Conservation (phyloP, 2,113 vertebrate genomes). For the Hydropotes inermis region DNA sequence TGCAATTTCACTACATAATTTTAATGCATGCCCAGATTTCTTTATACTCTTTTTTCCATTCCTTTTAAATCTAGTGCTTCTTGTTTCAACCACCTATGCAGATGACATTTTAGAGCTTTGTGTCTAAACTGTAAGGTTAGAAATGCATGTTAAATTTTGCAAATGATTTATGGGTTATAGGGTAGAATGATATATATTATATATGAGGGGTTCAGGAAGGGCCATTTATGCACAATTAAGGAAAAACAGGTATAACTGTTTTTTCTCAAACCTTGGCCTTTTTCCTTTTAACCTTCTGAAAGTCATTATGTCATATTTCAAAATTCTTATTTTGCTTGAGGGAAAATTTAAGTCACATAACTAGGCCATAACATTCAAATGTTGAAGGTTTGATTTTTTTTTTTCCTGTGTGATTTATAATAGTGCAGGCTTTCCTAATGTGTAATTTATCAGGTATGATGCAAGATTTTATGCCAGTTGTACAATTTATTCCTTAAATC, state of each 20-base stretch:
- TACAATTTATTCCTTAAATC: neutral
- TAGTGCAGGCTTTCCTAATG: neutral
- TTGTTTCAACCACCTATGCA: neutral
- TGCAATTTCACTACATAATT: neutral
- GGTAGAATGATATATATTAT: neutral
- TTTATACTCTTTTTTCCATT: neutral
- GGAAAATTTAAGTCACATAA: neutral
- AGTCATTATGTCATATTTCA: conserved; percentile 9
- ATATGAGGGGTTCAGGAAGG: neutral
- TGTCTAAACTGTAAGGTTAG: neutral
- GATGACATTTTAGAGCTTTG: neutral
- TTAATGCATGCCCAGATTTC: neutral
- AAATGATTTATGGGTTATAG: neutral
- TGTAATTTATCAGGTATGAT: neutral
- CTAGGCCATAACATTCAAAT: neutral
- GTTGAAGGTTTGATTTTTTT: neutral
- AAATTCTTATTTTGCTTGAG: neutral
- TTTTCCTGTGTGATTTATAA: neutral
- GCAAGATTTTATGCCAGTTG: neutral
- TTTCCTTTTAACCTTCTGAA: neutral
- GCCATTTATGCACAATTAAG: neutral
- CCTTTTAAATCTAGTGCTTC: neutral
- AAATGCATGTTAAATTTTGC: neutral
- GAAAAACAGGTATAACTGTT: neutral
- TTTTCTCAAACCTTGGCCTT: neutral